These are phyloP conservation scores for Loriculus beryllinus DNA, from an alignment of 2,797 vertebrate species.

Conservation along the genomic window DNA sequence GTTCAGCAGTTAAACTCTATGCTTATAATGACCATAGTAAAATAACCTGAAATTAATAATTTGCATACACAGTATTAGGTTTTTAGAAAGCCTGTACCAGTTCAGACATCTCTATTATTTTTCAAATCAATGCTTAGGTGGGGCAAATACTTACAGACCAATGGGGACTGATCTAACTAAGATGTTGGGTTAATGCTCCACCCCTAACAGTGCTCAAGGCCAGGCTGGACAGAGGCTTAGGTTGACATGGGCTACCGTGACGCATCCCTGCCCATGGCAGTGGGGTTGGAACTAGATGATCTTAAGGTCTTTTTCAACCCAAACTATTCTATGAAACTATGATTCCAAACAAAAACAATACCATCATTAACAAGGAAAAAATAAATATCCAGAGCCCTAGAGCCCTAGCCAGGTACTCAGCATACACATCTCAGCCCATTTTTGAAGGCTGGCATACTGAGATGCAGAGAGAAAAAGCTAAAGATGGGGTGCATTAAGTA, in stretches of 20 bases:
- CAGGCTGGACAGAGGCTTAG: not conserved
- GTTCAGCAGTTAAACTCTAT: not conserved
- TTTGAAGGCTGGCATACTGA: not conserved
- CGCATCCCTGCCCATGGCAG: not conserved
- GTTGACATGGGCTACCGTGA: not conserved
- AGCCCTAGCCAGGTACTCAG: not conserved
- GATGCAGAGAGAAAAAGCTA: not conserved
- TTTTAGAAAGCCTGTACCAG: not conserved
- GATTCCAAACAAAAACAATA: not conserved
- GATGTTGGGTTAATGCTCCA: not conserved
- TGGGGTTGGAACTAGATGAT: not conserved
- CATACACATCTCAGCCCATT: not conserved
- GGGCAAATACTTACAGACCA: not conserved
- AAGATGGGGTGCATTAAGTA: not conserved
- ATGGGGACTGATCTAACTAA: not conserved
- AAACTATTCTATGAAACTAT: not conserved
- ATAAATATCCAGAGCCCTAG: not conserved
- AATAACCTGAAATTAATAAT: not conserved
- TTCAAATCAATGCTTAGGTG: not conserved
- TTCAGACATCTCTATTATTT: not conserved
- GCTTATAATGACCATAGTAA: not conserved
- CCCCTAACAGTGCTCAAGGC: not conserved
- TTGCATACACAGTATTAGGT: not conserved
- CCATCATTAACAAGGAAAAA: not conserved
- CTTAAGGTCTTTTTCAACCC: not conserved